Base-by-base conservation (phyloP, 2,797 vertebrate species). In the Alosa sapidissima region DNA sequence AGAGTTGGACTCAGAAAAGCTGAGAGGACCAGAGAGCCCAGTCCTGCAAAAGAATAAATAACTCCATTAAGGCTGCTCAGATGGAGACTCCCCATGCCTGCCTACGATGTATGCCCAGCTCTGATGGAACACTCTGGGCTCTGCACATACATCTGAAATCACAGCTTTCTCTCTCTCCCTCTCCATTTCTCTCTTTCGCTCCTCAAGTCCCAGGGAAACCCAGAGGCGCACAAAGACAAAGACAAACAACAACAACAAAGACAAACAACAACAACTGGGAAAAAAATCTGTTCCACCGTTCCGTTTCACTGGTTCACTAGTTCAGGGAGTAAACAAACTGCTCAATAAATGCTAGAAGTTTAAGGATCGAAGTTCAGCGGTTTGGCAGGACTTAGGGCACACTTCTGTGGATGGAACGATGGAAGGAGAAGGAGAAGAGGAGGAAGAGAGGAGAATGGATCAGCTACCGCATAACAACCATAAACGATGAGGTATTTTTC, bases 401-500 rank as follows among this genome's bases (percentile, higher is more conserved):
- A 52, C 41, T 86, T 83, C 68, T 83, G 49, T 51, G 49, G 14
- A 65, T 8, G 36, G 68, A 36, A 41, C 14, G 14, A 36, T 28
- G 33, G 24, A 68, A 89, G 33, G 85, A 33, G 62, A 9, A 28
- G 10, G 10, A 28, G 8, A 6, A 24, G 9, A 68, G 62, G 28
- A 14, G 36, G 72, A 81, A 86, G 24, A 85, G 86, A 85, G 91
- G 87, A 60, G 87, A 84, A 84, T 89, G 85, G 84, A 89, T 87
- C 87, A 62, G 83, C 91, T 86, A 83, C 60, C 41, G 51, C 91
- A 90, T 90, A 92, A 91, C 86, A 90, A 91, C 89, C 83, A 90
- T 90, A 89, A 93, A 91, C 92, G 85, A 78, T 78, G 72, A 78
- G 72, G 72, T 78, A 94, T 94, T 94, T 95, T 95, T 95, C 93